phyloP scores from a whole-genome alignment of 2,113 vertebrate genomes.

The Hydrolagus affinis region DNA sequence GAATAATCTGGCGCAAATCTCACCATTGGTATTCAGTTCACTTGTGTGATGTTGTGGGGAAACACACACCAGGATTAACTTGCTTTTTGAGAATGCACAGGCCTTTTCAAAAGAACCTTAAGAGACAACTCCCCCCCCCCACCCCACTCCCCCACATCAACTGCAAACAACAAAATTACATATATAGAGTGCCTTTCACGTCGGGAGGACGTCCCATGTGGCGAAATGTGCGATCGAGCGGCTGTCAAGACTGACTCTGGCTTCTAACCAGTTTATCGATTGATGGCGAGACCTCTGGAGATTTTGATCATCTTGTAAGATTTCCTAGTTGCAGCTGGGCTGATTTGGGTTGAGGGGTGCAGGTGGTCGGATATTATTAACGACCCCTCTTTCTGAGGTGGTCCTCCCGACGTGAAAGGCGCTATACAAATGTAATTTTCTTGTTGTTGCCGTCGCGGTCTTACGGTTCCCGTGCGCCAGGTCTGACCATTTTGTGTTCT shows the following conservation, averaged over 20 bases:
- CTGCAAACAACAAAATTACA: too few relatives aligned
- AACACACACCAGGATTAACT: background rate
- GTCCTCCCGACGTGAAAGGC: background rate
- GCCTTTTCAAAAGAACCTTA: constrained; percentile 6
- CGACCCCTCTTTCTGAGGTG: background rate
- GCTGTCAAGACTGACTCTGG: background rate
- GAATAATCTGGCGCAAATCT: too few relatives aligned
- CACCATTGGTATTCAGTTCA: background rate
- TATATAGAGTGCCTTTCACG: too few relatives aligned
- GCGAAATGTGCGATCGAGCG: background rate
- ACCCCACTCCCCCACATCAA: too few relatives aligned
- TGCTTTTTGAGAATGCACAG: background rate
- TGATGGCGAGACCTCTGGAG: background rate
- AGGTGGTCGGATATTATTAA: background rate
- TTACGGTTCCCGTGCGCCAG: background rate
- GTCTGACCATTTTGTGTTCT: background rate
- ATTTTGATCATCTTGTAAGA: background rate
- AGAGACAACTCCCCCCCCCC: background rate
- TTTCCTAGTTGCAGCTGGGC: background rate
- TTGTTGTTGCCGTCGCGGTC: too few relatives aligned
- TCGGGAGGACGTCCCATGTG: background rate
- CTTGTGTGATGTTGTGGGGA: too few relatives aligned
- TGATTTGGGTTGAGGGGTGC: background rate
- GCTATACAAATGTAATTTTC: too few relatives aligned
- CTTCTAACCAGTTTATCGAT: background rate